A percentile compares a stretch with the other conserved stretches of the same genome.
Conservation (phyloP, 2,797 vertebrate species). For the Coregonus ussuriensis region DNA sequence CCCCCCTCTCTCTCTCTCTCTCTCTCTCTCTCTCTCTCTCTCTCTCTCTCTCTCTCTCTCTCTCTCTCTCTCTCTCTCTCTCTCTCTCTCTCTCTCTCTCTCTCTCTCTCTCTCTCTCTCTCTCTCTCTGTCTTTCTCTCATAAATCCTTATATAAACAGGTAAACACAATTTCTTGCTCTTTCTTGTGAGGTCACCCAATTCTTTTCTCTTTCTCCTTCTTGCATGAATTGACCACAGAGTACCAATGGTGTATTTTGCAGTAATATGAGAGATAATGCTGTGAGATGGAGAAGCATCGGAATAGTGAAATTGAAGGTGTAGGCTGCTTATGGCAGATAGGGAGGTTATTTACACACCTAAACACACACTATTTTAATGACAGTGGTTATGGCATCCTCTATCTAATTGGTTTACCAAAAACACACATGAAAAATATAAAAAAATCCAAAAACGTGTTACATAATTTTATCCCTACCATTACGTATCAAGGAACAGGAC, state of each 20-base stretch:
- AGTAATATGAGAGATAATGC: too few species aligned
- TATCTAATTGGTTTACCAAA: neutral
- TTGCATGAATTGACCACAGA: too few species aligned
- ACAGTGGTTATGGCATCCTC: neutral
- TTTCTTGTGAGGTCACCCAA: too few species aligned
- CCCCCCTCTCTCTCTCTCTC: slow-evolving; percentile 61
- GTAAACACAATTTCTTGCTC: too few species aligned
- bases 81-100: slow-evolving; percentile 41
- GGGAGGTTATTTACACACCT: neutral
- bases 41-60: slow-evolving; percentile 37
- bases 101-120: slow-evolving; percentile 12
- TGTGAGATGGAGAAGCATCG: neutral
- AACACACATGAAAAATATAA: neutral
- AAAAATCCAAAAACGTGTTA: neutral
- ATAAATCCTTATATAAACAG: too few species aligned
- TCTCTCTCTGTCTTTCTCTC: neutral
- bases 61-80: slow-evolving; percentile 69
- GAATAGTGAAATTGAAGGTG: neutral
- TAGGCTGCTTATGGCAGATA: neutral
- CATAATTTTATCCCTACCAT: neutral
- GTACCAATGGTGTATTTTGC: too few species aligned
- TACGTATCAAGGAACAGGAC: neutral
- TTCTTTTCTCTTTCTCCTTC: neutral
- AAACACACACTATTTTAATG: neutral
- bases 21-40: slow-evolving; percentile 43